A percentile compares a stretch with the other conserved stretches of the same genome.
These are phyloP conservation scores for Poeciliopsis turrubarensis DNA, from an alignment of 2,113 vertebrate genomes.

Conservation along the genomic window DNA sequence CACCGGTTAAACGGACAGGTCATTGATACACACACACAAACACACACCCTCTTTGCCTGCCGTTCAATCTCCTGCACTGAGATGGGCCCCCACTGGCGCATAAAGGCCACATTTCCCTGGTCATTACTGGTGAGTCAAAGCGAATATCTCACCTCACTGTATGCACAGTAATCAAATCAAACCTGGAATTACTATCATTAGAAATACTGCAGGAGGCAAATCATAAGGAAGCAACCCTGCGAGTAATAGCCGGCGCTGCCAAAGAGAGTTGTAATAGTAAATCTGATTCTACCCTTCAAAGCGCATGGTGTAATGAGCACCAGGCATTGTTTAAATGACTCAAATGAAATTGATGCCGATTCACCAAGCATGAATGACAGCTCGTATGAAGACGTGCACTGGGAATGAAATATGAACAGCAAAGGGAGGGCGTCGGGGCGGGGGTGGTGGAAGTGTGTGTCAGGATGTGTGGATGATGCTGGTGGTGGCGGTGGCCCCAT, in stretches of 20 bases:
- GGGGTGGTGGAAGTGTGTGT: slow-evolving; percentile 18
- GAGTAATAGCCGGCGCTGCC: slow-evolving; percentile 60
- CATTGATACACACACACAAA: slow-evolving; percentile 45
- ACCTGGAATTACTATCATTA: slow-evolving; percentile 70
- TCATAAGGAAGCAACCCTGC: slow-evolving; percentile 64
- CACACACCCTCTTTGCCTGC: slow-evolving; percentile 19
- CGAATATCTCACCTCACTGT: slow-evolving; percentile 68
- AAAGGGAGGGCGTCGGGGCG: neutral
- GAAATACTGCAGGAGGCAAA: slow-evolving; percentile 49
- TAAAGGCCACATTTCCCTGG: slow-evolving; percentile 77
- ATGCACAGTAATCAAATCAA: slow-evolving; percentile 65
- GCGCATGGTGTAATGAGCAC: slow-evolving; percentile 67
- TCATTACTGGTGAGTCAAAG: slow-evolving; percentile 71
- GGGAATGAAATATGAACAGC: slow-evolving; percentile 61
- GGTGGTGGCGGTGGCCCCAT: slow-evolving; percentile 42
- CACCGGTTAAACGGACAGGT: slow-evolving; percentile 77
- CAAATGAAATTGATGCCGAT: slow-evolving; percentile 76
- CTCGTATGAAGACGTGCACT: slow-evolving; percentile 70
- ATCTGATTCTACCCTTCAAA: slow-evolving; percentile 66
- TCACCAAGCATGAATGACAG: slow-evolving; percentile 76
- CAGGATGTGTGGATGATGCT: slow-evolving; percentile 38
- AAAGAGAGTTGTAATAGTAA: slow-evolving; percentile 72
- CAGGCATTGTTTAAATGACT: slow-evolving; percentile 72
- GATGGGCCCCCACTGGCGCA: slow-evolving; percentile 57
- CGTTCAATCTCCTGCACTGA: slow-evolving; percentile 61